These are phyloP conservation scores for Noctua pronuba DNA, from an alignment of 2,888 invertebrate genomes.

Conservation along the genomic window DNA sequence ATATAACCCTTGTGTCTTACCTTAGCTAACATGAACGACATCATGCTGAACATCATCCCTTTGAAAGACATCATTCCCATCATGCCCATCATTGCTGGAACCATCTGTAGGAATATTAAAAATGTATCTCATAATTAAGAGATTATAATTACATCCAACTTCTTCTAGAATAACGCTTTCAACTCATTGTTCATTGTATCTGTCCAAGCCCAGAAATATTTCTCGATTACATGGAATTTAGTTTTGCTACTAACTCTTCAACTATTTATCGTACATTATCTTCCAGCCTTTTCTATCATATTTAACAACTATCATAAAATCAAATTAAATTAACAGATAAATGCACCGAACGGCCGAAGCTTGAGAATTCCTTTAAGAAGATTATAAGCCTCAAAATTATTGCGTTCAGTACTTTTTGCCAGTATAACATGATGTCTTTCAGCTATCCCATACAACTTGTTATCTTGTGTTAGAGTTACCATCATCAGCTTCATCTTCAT, in stretches of 20 bases:
- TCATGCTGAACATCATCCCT: conserved; percentile 91
- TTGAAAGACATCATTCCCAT: conserved; percentile 91
- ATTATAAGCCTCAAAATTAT: background rate
- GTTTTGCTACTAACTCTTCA: background rate
- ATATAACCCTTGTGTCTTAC: conserved; percentile 67
- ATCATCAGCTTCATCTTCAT: conserved; percentile 92
- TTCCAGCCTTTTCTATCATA: background rate
- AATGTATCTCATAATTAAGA: background rate
- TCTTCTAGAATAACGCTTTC: background rate
- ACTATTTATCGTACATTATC: background rate
- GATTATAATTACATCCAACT: background rate
- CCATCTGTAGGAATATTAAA: conserved; percentile 76
- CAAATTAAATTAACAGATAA: background rate
- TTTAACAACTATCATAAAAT: background rate
- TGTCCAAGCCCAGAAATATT: background rate
- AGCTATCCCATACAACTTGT: background rate
- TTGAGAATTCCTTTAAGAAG: background rate
- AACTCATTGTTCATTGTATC: background rate
- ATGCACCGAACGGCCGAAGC: background rate
- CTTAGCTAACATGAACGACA: conserved; percentile 91
- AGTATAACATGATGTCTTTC: background rate
- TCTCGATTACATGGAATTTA: background rate
- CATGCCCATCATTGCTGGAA: conserved; percentile 90
- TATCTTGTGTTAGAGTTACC: conserved; percentile 76
- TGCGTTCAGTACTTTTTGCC: background rate